Evolutionary conservation across 2,888 invertebrate species (phyloP).

Genomic region (Ferdinandea cuprea): DNA sequence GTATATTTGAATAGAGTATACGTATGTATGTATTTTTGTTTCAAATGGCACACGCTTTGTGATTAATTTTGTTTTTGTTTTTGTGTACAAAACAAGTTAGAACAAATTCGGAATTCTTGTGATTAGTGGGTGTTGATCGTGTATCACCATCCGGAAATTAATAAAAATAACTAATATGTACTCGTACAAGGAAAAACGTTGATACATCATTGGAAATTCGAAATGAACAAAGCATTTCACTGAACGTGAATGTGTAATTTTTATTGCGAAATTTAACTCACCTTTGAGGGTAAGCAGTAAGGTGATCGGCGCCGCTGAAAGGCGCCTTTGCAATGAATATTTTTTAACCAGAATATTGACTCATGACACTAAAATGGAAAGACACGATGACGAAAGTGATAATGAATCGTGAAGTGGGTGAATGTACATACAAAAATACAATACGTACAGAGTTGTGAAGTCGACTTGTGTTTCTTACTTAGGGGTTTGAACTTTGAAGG

Average conservation of each 20-base stretch:
- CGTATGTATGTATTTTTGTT: too few relatives aligned
- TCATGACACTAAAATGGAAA: slow-evolving; percentile 29
- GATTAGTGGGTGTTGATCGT: slow-evolving; percentile 34
- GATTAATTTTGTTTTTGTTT: slow-evolving; percentile 10
- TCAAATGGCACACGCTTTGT: slow-evolving; percentile 13
- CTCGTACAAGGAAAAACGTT: slow-evolving; percentile 12
- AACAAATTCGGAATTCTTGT: slow-evolving; percentile 16
- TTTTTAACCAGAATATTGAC: slow-evolving; percentile 29
- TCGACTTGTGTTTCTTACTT: too few relatives aligned
- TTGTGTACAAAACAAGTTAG: not conserved
- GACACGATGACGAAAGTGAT: slow-evolving; percentile 38
- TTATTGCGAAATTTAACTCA: slow-evolving; percentile 1
- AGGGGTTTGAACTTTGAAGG: too few relatives aligned
- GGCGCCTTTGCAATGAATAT: slow-evolving; percentile 27
- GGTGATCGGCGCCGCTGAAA: slow-evolving; percentile 17
- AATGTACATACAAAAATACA: too few relatives aligned
- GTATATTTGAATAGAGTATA: too few relatives aligned
- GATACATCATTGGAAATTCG: slow-evolving; percentile 25
- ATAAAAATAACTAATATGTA: not conserved
- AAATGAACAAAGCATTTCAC: not conserved
- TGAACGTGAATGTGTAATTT: not conserved
- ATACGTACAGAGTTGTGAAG: not conserved
- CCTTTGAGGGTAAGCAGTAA: not conserved
- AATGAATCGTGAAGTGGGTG: slow-evolving; percentile 31
- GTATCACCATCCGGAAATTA: slow-evolving; percentile 43